phyloP scores from a whole-genome alignment of 2,888 invertebrate species.

The Allacma fusca region DNA sequence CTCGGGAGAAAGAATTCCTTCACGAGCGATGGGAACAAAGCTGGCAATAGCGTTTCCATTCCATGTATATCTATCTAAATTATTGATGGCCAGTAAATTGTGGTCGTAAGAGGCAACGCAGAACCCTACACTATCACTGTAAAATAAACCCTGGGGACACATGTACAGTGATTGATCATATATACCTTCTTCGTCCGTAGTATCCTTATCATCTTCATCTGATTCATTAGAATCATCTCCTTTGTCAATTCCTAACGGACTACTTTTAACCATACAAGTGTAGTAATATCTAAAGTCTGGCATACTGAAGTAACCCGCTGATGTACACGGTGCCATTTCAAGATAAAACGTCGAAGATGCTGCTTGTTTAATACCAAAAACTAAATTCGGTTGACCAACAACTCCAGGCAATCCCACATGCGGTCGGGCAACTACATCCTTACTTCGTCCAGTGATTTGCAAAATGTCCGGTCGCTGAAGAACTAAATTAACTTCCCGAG shows the following conservation, averaged over 20 bases:
- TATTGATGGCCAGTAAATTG: constrained; percentile 48
- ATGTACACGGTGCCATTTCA: constrained; percentile 48
- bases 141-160: constrained; percentile 53
- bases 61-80: constrained; percentile 53
- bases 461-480: constrained; percentile 41
- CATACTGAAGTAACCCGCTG: constrained; percentile 47
- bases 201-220: constrained; percentile 38
- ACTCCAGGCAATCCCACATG: constrained; percentile 26
- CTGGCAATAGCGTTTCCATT: constrained; percentile 38
- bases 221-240: constrained; percentile 47
- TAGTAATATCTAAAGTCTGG: constrained; percentile 58
- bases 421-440: constrained; percentile 28
- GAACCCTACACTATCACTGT: constrained; percentile 54
- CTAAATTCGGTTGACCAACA: constrained; percentile 36
- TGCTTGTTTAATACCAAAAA: constrained; percentile 48
- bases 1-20: constrained; percentile 40
- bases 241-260: constrained; percentile 36
- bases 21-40: not conserved
- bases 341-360: constrained; percentile 36
- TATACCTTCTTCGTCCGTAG: constrained; percentile 49
- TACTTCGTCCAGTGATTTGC: constrained; percentile 14
- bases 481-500: constrained; percentile 42
- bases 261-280: constrained; percentile 44
- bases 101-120: constrained; percentile 55
- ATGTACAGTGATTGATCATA: constrained; percentile 48